These are phyloP conservation scores for Phylloscopus trochiloides DNA, from an alignment of 2,113 vertebrate genomes.

Conservation along the genomic window DNA sequence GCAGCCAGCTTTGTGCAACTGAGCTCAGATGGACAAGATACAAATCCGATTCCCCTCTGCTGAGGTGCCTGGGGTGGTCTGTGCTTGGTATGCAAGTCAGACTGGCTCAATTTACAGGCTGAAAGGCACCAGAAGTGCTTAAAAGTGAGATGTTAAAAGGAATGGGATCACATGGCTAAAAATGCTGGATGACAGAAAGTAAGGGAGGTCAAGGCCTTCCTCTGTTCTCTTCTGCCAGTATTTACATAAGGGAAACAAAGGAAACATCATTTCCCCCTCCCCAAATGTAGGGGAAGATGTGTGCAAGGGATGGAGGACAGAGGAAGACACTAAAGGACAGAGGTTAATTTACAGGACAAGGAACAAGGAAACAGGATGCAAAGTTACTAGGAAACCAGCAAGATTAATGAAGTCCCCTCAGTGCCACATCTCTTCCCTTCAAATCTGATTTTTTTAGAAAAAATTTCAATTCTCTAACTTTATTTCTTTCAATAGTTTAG, in stretches of 20 bases:
- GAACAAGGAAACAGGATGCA: not conserved
- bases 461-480: not conserved
- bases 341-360: not conserved
- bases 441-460: not conserved
- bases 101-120: not conserved
- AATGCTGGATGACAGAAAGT: not conserved
- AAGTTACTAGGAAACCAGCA: not conserved
- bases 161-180: not conserved
- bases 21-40: not conserved
- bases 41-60: not conserved
- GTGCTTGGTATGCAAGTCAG: not conserved
- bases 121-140: not conserved
- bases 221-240: not conserved
- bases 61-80: not conserved
- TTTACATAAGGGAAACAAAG: not conserved
- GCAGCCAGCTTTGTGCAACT: not conserved
- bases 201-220: not conserved
- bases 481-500: not conserved
- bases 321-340: not conserved
- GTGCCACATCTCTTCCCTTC: not conserved
- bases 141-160: not conserved
- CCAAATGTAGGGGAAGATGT: accelerated
- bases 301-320: not conserved
- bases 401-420: not conserved
- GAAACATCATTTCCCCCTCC: too few species aligned